Conservation (phyloP, 2,888 invertebrate species). For the Lasioglossum figueresi region DNA sequence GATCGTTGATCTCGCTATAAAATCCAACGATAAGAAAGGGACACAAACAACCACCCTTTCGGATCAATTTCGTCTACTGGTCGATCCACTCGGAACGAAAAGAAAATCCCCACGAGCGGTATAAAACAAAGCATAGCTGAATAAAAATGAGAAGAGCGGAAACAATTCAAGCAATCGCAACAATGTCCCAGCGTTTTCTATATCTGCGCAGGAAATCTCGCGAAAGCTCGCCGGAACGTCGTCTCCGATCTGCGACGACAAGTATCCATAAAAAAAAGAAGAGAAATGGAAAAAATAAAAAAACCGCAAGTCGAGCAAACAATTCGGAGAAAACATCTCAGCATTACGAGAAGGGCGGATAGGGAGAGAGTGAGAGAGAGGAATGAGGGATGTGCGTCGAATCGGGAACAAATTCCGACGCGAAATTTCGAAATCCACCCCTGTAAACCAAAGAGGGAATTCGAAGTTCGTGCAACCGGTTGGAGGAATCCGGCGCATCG, state of each 20-base stretch:
- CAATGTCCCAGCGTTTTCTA: neutral
- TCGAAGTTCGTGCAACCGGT: slow-evolving; percentile 9
- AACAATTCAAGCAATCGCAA: slow-evolving; percentile 4
- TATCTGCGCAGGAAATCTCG: neutral
- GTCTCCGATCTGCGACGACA: neutral
- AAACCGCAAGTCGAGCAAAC: neutral
- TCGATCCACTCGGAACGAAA: neutral
- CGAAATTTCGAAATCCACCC: slow-evolving; percentile 13
- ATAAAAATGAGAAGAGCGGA: neutral
- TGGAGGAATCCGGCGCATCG: slow-evolving; percentile 52
- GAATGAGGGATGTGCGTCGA: neutral
- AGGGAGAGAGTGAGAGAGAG: neutral
- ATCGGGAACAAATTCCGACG: slow-evolving; percentile 13
- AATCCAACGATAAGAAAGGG: neutral
- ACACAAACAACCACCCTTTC: no score
- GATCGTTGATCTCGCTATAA: no score
- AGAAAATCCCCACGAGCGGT: neutral
- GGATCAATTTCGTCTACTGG: neutral
- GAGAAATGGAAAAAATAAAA: neutral
- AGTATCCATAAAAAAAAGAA: neutral
- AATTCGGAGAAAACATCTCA: neutral
- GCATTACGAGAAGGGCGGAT: neutral
- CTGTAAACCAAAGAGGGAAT: slow-evolving; percentile 14
- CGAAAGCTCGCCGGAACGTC: neutral
- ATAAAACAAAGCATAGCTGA: neutral